These are phyloP conservation scores for Eriosoma lanigerum DNA, from an alignment of 1,140 invertebrate genomes.

Conservation along the genomic window DNA sequence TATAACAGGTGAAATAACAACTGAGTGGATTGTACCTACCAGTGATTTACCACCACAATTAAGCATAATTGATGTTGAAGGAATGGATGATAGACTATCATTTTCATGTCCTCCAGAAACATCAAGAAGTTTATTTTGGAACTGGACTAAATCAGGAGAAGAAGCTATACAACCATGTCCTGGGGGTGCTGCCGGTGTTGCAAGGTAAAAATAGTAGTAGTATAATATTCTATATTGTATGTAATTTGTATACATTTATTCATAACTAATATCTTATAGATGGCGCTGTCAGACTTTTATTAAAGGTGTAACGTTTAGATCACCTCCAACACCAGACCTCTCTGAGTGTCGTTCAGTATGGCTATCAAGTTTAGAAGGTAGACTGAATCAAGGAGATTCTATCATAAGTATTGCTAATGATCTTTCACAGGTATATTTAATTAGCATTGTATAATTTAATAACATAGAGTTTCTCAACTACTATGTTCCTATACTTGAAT, in stretches of 20 bases:
- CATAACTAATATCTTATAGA: not conserved
- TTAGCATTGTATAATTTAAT: too few species aligned
- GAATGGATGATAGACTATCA: slow-evolving; percentile 53
- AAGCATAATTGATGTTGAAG: slow-evolving; percentile 53
- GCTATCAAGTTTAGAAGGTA: slow-evolving; percentile 79
- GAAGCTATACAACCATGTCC: slow-evolving; percentile 79
- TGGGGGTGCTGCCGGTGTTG: slow-evolving; percentile 80
- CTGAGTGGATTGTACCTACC: slow-evolving; percentile 46
- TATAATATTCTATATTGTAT: slow-evolving; percentile 53
- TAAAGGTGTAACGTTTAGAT: slow-evolving; percentile 66
- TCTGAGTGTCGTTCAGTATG: slow-evolving; percentile 89
- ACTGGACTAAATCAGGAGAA: slow-evolving; percentile 78
- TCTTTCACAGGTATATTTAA: slow-evolving; percentile 65
- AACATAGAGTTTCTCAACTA: too few species aligned
- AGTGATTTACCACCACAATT: slow-evolving; percentile 48
- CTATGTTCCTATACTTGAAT: too few species aligned
- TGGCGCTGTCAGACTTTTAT: slow-evolving; percentile 54
- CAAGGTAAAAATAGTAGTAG: slow-evolving; percentile 73
- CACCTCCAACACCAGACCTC: slow-evolving; percentile 76
- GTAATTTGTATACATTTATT: slow-evolving; percentile 33
- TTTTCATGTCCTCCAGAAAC: slow-evolving; percentile 68
- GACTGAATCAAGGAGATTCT: slow-evolving; percentile 74
- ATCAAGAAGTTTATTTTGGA: slow-evolving; percentile 82
- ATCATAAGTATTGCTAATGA: slow-evolving; percentile 79
- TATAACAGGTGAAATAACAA: slow-evolving; percentile 18